These are phyloP conservation scores for Cyanoramphus novaezelandiae DNA, from an alignment of 2,113 vertebrate genomes.

Conservation along the genomic window DNA sequence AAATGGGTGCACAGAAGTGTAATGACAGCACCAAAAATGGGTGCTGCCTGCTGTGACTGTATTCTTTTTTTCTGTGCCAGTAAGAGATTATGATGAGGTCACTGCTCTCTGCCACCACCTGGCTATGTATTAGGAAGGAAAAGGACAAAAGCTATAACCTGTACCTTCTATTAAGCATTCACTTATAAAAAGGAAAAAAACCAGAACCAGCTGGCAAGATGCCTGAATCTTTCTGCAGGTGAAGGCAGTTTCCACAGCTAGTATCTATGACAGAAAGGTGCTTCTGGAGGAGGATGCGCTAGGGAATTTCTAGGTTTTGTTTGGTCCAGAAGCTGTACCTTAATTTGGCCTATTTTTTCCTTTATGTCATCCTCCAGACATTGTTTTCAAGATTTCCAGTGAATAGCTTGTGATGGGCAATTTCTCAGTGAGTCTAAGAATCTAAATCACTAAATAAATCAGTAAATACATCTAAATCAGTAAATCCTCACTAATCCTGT, in stretches of 20 bases:
- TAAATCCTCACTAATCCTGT: constrained; percentile 4
- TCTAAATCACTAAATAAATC: constrained; percentile 2
- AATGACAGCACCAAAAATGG: not conserved
- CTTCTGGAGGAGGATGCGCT: not conserved
- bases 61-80: not conserved
- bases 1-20: not conserved
- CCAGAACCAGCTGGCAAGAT: not conserved
- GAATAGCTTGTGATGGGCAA: not conserved
- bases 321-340: not conserved
- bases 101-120: not conserved
- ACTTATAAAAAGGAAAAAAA: not conserved
- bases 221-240: not conserved
- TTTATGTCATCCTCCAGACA: not conserved
- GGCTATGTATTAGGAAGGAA: not conserved
- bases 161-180: not conserved
- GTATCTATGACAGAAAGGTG: not conserved
- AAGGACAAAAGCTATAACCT: not conserved
- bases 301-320: not conserved
- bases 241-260: not conserved
- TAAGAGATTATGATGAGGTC: not conserved
- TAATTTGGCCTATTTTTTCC: not conserved
- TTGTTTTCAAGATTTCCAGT: not conserved
- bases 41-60: not conserved
- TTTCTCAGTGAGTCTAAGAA: not conserved
- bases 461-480: constrained; percentile 1